These are phyloP conservation scores for Watsonalla binaria DNA, from an alignment of 2,888 invertebrate genomes.

Conservation along the genomic window DNA sequence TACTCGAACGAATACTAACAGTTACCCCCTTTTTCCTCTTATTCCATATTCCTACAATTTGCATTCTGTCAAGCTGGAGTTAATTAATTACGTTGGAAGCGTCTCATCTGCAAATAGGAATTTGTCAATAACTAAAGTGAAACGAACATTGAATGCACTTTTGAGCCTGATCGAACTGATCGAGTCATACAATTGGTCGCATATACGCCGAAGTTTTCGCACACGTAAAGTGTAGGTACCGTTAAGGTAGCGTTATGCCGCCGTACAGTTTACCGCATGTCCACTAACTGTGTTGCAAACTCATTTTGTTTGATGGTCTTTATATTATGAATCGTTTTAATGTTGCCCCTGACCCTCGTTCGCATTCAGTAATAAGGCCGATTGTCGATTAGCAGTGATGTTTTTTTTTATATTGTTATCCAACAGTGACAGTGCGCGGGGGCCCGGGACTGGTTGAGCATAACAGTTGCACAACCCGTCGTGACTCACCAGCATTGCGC, in stretches of 20 bases:
- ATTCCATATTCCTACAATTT: neutral
- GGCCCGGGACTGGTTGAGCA: slow-evolving; percentile 55
- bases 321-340: slow-evolving; percentile 15
- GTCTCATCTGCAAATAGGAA: slow-evolving; percentile 30
- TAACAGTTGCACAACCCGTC: slow-evolving; percentile 58
- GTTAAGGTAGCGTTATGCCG: slow-evolving; percentile 16
- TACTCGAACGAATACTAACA: slow-evolving; percentile 38
- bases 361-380: slow-evolving; percentile 23
- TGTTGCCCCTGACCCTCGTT: slow-evolving; percentile 29
- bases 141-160: neutral
- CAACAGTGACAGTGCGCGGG: slow-evolving; percentile 41
- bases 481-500: slow-evolving; percentile 61
- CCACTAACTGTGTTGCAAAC: slow-evolving; percentile 16
- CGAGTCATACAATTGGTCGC: slow-evolving; percentile 3
- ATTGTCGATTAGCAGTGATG: slow-evolving; percentile 18
- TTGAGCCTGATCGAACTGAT: too few relatives aligned
- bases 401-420: slow-evolving; percentile 35
- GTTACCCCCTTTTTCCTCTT: slow-evolving; percentile 6
- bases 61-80: slow-evolving; percentile 7
- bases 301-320: slow-evolving; percentile 3
- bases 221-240: slow-evolving; percentile 11
- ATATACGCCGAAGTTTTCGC: slow-evolving; percentile 10
- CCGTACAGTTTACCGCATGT: slow-evolving; percentile 12
- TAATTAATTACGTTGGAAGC: slow-evolving; percentile 14
- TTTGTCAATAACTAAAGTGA: neutral